Conservation (phyloP, 1,140 invertebrate genomes). For the Hesperophylax magnus region DNA sequence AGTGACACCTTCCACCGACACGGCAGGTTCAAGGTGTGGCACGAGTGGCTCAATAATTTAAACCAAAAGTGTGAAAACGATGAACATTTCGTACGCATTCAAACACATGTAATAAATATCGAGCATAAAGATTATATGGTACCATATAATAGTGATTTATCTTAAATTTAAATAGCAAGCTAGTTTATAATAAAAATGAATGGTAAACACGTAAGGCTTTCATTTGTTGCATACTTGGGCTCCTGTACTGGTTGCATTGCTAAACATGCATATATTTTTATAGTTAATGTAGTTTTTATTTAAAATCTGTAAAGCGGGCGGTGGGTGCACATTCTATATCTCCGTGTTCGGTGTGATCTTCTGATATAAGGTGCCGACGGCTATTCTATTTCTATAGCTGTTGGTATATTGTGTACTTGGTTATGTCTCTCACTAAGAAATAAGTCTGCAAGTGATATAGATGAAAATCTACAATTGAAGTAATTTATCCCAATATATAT, state of each 20-base stretch:
- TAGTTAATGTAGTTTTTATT: constrained; percentile 35
- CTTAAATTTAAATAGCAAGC: constrained; percentile 17
- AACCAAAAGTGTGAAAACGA: too few species aligned
- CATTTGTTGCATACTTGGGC: constrained; percentile 25
- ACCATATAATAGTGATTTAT: neutral
- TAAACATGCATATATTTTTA: constrained; percentile 38
- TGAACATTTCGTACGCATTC: too few species aligned
- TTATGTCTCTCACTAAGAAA: constrained; percentile 49
- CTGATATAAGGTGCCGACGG: constrained; percentile 48
- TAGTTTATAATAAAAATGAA: constrained; percentile 15
- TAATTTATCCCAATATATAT: constrained; percentile 55
- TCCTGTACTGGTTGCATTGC: constrained; percentile 13
- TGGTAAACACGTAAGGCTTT: constrained; percentile 9
- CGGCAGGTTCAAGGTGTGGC: too few species aligned
- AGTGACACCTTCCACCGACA: too few species aligned
- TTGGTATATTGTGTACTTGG: constrained; percentile 46
- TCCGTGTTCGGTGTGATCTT: constrained; percentile 32
- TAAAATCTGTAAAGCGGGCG: constrained; percentile 32
- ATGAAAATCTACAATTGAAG: constrained; percentile 47
- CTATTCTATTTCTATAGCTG: constrained; percentile 36
- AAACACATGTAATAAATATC: too few species aligned
- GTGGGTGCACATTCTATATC: constrained; percentile 49
- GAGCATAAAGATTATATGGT: too few species aligned
- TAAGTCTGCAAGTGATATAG: constrained; percentile 52
- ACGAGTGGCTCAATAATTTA: too few species aligned